phyloP scores from a whole-genome alignment of 1,140 invertebrate genomes.

The Saccostrea cuccullata region DNA sequence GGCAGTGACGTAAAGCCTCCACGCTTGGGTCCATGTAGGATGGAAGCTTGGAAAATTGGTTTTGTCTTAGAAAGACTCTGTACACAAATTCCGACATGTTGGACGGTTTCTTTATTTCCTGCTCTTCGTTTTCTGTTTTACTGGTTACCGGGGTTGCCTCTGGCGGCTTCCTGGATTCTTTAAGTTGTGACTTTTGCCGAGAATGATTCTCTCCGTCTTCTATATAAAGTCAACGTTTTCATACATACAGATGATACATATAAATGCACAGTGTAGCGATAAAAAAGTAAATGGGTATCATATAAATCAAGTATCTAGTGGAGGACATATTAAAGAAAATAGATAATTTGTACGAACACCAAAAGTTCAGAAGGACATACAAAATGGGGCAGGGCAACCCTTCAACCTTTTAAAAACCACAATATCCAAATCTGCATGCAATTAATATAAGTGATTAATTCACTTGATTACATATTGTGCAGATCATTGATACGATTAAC shows the following conservation, averaged over 20 bases:
- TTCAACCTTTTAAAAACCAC: not conserved
- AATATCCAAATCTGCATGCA: not conserved
- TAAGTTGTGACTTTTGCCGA: not conserved
- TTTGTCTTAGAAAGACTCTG: slow-evolving; percentile 32
- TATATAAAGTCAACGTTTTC: not conserved
- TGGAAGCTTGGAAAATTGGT: slow-evolving; percentile 27
- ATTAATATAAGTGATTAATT: not conserved
- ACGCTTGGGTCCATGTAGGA: slow-evolving; percentile 25
- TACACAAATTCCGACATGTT: slow-evolving; percentile 38
- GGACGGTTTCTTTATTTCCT: slow-evolving; percentile 11
- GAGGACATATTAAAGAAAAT: too few relatives aligned
- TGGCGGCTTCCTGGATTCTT: not conserved
- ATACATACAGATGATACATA: not conserved
- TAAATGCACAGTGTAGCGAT: not conserved
- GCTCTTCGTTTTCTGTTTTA: not conserved
- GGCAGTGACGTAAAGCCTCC: slow-evolving; percentile 17
- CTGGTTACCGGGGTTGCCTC: not conserved
- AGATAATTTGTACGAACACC: too few relatives aligned
- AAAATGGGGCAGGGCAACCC: not conserved
- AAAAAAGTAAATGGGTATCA: not conserved
- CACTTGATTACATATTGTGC: not conserved
- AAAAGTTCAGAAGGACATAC: not conserved
- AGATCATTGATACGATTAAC: not conserved
- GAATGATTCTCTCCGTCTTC: not conserved
- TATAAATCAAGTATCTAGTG: too few relatives aligned